These are phyloP conservation scores for Nesoenas mayeri DNA, from an alignment of 2,113 vertebrate species.

Conservation along the genomic window DNA sequence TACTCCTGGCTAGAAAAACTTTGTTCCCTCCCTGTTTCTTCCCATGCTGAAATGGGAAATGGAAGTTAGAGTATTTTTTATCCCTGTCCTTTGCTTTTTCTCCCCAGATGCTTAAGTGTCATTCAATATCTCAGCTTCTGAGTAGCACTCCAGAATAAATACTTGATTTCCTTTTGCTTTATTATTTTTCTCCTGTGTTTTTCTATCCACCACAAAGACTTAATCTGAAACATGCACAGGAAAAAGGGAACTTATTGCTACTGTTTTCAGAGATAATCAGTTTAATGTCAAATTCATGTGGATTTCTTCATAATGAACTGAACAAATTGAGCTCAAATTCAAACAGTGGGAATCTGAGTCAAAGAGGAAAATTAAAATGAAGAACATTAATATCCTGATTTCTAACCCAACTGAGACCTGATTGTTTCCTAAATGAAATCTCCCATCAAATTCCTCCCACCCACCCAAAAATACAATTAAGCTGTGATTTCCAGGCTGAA, in stretches of 20 bases:
- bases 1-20: not conserved
- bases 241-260: slow-evolving; percentile 45
- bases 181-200: slow-evolving; percentile 49
- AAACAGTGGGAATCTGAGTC: slow-evolving; percentile 59
- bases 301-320: slow-evolving; percentile 69
- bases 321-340: slow-evolving; percentile 62
- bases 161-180: slow-evolving; percentile 20
- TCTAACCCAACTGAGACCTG: slow-evolving; percentile 35
- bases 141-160: not conserved
- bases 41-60: not conserved
- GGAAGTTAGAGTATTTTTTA: not conserved
- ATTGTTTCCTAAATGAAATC: slow-evolving; percentile 63
- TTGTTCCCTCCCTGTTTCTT: not conserved
- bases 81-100: not conserved
- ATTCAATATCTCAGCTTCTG: not conserved
- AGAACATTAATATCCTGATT: slow-evolving; percentile 57
- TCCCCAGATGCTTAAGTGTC: not conserved
- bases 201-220: slow-evolving; percentile 52
- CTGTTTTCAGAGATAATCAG: slow-evolving; percentile 61
- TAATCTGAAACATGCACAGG: slow-evolving; percentile 61
- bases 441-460: slow-evolving; percentile 38
- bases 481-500: slow-evolving; percentile 47
- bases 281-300: slow-evolving; percentile 66
- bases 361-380: slow-evolving; percentile 64
- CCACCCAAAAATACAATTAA: slow-evolving; percentile 58